Conservation (phyloP, 2,113 vertebrate species). For the Rhinopomastus cyanomelas region DNA sequence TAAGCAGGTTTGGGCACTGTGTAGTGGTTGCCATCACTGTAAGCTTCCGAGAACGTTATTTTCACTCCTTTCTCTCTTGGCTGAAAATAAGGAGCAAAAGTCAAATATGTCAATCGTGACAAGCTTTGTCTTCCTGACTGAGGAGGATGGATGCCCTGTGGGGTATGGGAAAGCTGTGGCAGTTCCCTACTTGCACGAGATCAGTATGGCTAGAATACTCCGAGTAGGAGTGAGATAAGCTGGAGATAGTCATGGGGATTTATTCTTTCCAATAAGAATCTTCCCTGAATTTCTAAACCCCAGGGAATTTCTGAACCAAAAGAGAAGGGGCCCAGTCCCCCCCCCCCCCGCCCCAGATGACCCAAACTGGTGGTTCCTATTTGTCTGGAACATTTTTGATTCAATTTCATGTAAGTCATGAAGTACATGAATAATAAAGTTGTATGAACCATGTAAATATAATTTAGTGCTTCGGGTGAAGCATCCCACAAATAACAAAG, state of each 20-base stretch:
- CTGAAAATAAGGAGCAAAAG: background rate
- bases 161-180: background rate
- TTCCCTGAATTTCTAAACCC: background rate
- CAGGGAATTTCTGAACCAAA: background rate
- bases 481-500: background rate
- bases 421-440: background rate
- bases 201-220: background rate
- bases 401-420: background rate
- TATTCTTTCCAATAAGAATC: background rate
- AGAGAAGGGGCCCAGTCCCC: background rate
- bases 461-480: background rate
- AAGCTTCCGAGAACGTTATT: background rate
- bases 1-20: fast-evolving
- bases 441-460: background rate
- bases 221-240: background rate
- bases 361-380: background rate
- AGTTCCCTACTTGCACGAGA: background rate
- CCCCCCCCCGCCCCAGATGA: too few species aligned
- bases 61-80: background rate
- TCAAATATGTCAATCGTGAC: fast-evolving
- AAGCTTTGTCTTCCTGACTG: background rate
- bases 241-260: background rate
- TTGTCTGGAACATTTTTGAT: background rate
- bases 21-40: background rate
- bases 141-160: background rate